Percentiles rank a stretch among this genome's conserved stretches.
Conservation (phyloP, 2,888 invertebrate genomes). For the Dolichopus griseipennis region DNA sequence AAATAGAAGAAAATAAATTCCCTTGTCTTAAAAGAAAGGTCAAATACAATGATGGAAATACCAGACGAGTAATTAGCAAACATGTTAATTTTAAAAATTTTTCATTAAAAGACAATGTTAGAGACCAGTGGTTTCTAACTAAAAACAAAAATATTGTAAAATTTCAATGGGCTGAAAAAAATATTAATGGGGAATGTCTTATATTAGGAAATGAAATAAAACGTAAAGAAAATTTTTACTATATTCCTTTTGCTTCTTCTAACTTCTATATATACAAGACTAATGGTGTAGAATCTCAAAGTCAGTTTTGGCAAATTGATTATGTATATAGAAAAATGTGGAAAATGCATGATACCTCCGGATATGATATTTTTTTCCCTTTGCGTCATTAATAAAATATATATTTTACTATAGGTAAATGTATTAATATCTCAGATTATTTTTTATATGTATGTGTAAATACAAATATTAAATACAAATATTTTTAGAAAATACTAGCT, state of each 20-base stretch:
- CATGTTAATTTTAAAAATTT: background rate
- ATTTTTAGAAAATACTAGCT: too few species aligned
- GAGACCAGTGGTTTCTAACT: constrained; percentile 5
- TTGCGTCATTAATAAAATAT: too few species aligned
- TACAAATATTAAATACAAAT: too few species aligned
- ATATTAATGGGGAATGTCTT: background rate
- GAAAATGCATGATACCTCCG: too few species aligned
- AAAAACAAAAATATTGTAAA: background rate
- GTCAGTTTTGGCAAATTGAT: background rate
- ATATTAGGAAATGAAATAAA: background rate
- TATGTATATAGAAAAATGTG: too few species aligned
- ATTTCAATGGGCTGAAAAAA: background rate
- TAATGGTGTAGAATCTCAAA: constrained; percentile 1
- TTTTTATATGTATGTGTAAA: too few species aligned
- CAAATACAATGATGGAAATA: constrained; percentile 6
- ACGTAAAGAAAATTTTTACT: constrained; percentile 2
- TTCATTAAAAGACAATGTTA: background rate
- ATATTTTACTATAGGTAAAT: too few species aligned
- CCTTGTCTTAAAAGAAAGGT: background rate
- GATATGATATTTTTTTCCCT: too few species aligned
- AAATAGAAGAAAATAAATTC: background rate
- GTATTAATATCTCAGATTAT: too few species aligned
- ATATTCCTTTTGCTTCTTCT: background rate
- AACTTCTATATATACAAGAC: background rate
- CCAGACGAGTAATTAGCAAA: background rate